These are phyloP conservation scores for Siderastrea siderea DNA, from an alignment of 92 coral and sea anemone genomes.

Conservation along the genomic window DNA sequence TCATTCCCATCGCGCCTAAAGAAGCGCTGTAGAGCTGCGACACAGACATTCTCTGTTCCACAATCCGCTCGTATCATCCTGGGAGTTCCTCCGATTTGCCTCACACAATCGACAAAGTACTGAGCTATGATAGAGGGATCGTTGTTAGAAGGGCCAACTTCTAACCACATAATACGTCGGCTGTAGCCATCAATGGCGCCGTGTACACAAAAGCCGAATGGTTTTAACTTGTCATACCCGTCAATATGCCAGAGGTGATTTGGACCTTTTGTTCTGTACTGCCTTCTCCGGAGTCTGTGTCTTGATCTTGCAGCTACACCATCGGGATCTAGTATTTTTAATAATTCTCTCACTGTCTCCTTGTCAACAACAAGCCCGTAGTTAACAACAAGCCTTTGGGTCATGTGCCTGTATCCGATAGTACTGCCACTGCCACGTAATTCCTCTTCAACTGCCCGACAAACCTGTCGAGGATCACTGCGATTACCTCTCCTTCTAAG, in stretches of 20 bases:
- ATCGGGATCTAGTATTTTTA: slow-evolving; percentile 57
- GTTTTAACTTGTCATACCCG: no score
- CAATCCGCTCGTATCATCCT: slow-evolving; percentile 36
- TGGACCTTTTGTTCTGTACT: no score
- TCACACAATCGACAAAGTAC: slow-evolving; percentile 50
- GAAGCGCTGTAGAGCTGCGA: no score
- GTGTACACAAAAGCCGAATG: no score
- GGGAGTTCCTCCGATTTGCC: slow-evolving; percentile 50
- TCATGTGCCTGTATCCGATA: slow-evolving; percentile 36
- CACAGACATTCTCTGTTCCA: neutral
- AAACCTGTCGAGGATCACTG: slow-evolving; percentile 49
- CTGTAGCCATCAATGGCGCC: slow-evolving; percentile 24
- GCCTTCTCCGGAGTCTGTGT: slow-evolving; percentile 49
- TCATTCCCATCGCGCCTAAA: no score
- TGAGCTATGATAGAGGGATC: slow-evolving; percentile 10
- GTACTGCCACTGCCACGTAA: slow-evolving; percentile 37
- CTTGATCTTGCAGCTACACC: slow-evolving; percentile 73
- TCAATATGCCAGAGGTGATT: no score
- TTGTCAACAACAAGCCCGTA: slow-evolving; percentile 48
- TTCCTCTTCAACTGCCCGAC: slow-evolving; percentile 47
- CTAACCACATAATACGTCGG: neutral
- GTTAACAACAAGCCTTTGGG: slow-evolving; percentile 37
- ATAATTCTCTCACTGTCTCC: slow-evolving; percentile 58
- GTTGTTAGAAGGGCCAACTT: no score
- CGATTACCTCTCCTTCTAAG: slow-evolving; percentile 48